These are phyloP conservation scores for Campoletis raptor DNA, from an alignment of 2,888 invertebrate species.

Conservation along the genomic window DNA sequence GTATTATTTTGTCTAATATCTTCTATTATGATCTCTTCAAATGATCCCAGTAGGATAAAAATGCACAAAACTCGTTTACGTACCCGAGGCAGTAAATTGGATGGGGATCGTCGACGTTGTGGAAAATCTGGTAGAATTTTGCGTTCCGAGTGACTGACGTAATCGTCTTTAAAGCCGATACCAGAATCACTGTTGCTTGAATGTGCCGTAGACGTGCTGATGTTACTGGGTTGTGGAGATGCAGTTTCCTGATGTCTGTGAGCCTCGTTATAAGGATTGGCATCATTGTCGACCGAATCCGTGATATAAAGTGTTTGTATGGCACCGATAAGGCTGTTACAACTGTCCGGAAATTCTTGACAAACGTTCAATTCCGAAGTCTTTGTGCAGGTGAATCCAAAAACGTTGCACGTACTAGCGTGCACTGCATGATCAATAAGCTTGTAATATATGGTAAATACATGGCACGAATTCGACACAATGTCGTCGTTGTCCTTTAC, in stretches of 20 bases:
- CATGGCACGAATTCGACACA: constrained; percentile 96
- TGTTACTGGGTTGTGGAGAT: constrained; percentile 94
- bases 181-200: constrained; percentile 98
- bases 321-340: constrained; percentile 88
- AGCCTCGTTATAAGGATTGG: constrained; percentile 66
- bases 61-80: constrained; percentile 20
- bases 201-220: constrained; percentile 92
- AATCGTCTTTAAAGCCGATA: constrained; percentile 96
- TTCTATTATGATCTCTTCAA: neutral
- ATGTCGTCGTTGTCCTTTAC: constrained; percentile 86
- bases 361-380: constrained; percentile 92
- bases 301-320: constrained; percentile 86
- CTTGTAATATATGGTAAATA: constrained; percentile 96
- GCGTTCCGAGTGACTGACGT: constrained; percentile 92
- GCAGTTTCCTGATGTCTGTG: constrained; percentile 74
- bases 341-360: constrained; percentile 95
- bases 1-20: neutral
- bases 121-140: constrained; percentile 92
- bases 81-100: constrained; percentile 58
- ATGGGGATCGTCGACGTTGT: constrained; percentile 78
- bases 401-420: constrained; percentile 91
- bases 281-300: constrained; percentile 79
- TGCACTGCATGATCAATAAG: constrained; percentile 93
- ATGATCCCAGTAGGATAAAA: neutral
- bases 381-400: constrained; percentile 94